Evolutionary conservation across 2,113 vertebrate species (phyloP).

Genomic region (Rana temporaria): DNA sequence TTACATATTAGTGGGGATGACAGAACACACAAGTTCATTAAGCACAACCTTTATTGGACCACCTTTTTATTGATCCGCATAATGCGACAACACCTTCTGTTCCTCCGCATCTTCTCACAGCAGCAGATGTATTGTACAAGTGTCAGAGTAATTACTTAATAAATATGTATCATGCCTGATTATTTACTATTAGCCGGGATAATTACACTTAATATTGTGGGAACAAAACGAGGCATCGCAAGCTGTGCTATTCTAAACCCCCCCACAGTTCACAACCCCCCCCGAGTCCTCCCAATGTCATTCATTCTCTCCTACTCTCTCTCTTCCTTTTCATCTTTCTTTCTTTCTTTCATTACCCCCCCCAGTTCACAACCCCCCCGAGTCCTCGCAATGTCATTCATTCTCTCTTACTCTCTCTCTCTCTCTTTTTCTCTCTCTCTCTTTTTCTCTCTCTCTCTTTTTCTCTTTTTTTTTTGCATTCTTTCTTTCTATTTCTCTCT

Average conservation of each 20-base stretch:
- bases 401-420: too few species aligned
- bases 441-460: too few species aligned
- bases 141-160: slow-evolving; percentile 20
- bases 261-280: too few species aligned
- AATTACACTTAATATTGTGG: neutral
- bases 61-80: slow-evolving; percentile 10
- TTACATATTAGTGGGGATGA: slow-evolving; percentile 20
- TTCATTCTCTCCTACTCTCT: too few species aligned
- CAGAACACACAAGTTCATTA: slow-evolving; percentile 39
- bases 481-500: too few species aligned
- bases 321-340: too few species aligned
- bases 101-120: neutral
- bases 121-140: slow-evolving; percentile 29
- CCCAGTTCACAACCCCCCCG: too few species aligned
- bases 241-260: neutral
- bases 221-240: slow-evolving; percentile 9
- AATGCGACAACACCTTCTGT: slow-evolving; percentile 36
- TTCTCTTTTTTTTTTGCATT: too few species aligned
- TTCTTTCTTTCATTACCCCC: too few species aligned
- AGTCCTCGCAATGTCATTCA: too few species aligned
- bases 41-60: slow-evolving; percentile 39
- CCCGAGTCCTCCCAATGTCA: too few species aligned
- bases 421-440: too few species aligned
- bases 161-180: slow-evolving; percentile 33
- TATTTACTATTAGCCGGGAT: slow-evolving; percentile 16